Evolutionary conservation across 2,888 invertebrate genomes (phyloP).

Genomic region (Rhingia rostrata): DNA sequence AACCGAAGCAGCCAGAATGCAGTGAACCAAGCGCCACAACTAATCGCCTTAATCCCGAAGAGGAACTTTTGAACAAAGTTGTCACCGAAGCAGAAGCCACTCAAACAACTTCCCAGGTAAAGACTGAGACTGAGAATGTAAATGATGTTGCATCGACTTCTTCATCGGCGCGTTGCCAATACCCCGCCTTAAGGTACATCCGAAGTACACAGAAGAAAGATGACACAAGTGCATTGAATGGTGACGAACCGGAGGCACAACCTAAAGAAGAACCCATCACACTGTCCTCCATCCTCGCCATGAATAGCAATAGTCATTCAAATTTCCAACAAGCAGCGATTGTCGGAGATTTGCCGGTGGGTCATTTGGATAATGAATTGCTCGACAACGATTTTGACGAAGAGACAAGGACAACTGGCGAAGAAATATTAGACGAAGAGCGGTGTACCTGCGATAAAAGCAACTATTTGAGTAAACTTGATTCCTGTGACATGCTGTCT

Average conservation of each 20-base stretch:
- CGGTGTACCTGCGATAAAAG: conserved; percentile 82
- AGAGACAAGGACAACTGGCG: conserved; percentile 82
- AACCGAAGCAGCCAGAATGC: conserved; percentile 69
- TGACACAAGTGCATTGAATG: conserved; percentile 28
- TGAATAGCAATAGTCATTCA: conserved; percentile 39
- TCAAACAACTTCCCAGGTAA: conserved; percentile 39
- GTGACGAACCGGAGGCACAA: conserved; percentile 19
- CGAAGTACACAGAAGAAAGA: conserved; percentile 73
- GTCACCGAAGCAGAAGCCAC: conserved; percentile 17
- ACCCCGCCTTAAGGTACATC: conserved; percentile 77
- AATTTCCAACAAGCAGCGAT: conserved; percentile 36
- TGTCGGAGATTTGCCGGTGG: conserved; percentile 54
- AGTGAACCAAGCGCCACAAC: conserved; percentile 32
- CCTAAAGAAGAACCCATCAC: conserved; percentile 20
- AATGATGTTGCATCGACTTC: conserved; percentile 77
- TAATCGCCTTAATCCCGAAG: conserved; percentile 45
- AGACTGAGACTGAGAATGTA: conserved; percentile 53
- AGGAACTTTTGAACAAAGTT: conserved; percentile 46
- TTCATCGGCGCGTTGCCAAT: conserved; percentile 80
- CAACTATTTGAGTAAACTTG: conserved; percentile 79
- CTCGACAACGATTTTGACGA: conserved; percentile 77
- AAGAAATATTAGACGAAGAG: conserved; percentile 82
- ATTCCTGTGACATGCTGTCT: conserved; percentile 76
- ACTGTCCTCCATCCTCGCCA: conserved; percentile 46
- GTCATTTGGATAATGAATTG: conserved; percentile 70